These are phyloP conservation scores for Eciton burchellii DNA, from an alignment of 1,140 invertebrate species.

Conservation along the genomic window DNA sequence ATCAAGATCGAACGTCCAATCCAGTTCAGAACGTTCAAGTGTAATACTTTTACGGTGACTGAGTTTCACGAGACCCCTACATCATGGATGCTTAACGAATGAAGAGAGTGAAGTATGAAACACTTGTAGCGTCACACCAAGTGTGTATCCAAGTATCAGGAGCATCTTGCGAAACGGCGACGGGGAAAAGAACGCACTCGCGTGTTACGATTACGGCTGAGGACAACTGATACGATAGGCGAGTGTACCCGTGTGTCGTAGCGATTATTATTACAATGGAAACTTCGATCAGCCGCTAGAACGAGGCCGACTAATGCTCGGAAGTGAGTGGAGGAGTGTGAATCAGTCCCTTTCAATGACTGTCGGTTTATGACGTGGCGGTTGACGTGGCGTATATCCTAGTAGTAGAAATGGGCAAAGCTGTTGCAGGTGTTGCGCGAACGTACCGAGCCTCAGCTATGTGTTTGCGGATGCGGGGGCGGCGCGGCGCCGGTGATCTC, in stretches of 20 bases:
- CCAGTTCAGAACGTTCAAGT: constrained; percentile 18
- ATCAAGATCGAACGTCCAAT: constrained; percentile 26
- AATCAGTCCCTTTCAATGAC: constrained; percentile 33
- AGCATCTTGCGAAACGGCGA: constrained; percentile 38
- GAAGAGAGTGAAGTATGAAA: constrained; percentile 28
- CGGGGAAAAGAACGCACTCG: constrained; percentile 22
- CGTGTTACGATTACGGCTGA: constrained; percentile 27
- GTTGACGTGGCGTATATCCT: constrained; percentile 42
- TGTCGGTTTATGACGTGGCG: constrained; percentile 18
- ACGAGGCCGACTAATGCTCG: constrained; percentile 72
- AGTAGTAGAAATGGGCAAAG: constrained; percentile 85
- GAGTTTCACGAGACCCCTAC: constrained; percentile 28
- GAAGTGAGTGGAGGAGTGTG: constrained; percentile 37
- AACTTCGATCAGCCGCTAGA: constrained; percentile 69
- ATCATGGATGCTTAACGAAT: constrained; percentile 22
- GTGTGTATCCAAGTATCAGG: constrained; percentile 23
- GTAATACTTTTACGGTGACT: constrained; percentile 56
- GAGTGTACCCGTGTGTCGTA: constrained; percentile 23
- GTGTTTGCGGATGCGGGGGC: constrained; percentile 78
- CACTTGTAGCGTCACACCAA: constrained; percentile 38
- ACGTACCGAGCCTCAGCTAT: constrained; percentile 85
- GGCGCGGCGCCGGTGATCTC: constrained; percentile 86
- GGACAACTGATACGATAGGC: constrained; percentile 42
- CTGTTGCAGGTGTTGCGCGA: constrained; percentile 85
- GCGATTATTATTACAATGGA: constrained; percentile 52